A percentile compares a stretch with the other conserved stretches of the same genome.
phyloP scores from a whole-genome alignment of 2,113 vertebrate species.

The Petroica traversi region DNA sequence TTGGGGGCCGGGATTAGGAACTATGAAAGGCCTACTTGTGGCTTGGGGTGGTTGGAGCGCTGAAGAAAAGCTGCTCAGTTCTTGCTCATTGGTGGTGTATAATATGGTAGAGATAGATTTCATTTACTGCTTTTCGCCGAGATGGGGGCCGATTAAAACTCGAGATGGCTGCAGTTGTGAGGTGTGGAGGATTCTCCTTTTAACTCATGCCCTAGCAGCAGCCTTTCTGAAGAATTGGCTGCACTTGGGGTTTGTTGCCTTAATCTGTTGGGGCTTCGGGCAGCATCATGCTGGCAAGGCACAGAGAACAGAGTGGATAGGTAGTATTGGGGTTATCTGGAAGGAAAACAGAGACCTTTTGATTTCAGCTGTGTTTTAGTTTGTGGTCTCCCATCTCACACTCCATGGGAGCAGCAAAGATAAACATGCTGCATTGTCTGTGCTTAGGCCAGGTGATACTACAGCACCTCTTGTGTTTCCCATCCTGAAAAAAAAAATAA shows the following conservation, averaged over 20 bases:
- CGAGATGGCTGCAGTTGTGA: conserved; percentile 29
- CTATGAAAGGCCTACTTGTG: conserved; percentile 77
- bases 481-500: not conserved
- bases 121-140: conserved; percentile 61
- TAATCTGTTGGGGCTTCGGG: conserved; percentile 69
- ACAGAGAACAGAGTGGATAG: conserved; percentile 53
- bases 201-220: conserved; percentile 72
- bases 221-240: conserved; percentile 68
- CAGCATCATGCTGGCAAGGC: conserved; percentile 68
- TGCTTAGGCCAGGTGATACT: not conserved
- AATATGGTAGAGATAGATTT: conserved; percentile 79
- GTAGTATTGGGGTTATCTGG: conserved; percentile 62
- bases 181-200: conserved; percentile 63
- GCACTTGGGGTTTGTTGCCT: conserved; percentile 55
- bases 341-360: conserved; percentile 75
- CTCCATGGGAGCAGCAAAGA: conserved; percentile 24
- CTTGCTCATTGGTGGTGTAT: conserved; percentile 79
- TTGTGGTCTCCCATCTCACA: not conserved
- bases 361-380: conserved; percentile 60
- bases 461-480: conserved; percentile 2
- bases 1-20: conserved; percentile 77
- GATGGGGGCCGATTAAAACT: conserved; percentile 67
- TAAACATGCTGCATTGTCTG: conserved; percentile 33
- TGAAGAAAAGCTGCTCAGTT: conserved; percentile 79
- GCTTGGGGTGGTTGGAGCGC: conserved; percentile 62